Evolutionary conservation across 2,797 vertebrate species (phyloP).

Genomic region (Enteromius fasciolatus): DNA sequence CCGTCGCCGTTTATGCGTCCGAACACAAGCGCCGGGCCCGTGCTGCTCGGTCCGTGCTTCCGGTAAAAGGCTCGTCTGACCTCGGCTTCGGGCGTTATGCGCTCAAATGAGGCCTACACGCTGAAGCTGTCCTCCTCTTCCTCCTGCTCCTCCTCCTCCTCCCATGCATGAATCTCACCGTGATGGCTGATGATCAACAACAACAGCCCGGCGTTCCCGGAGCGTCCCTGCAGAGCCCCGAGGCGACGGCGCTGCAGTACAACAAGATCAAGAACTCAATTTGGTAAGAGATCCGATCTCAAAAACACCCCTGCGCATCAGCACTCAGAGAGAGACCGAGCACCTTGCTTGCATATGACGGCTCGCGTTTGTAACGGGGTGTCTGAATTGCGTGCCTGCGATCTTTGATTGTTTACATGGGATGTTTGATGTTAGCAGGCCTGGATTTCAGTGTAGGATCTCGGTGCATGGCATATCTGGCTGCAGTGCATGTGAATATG

Average conservation of each 20-base stretch:
- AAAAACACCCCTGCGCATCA: background rate
- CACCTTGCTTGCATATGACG: conserved; percentile 15
- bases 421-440: background rate
- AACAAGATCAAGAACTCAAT: conserved; percentile 98
- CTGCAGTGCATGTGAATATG: background rate
- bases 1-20: conserved; percentile 52
- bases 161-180: conserved; percentile 73
- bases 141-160: conserved; percentile 61
- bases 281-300: conserved; percentile 83
- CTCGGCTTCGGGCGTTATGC: conserved; percentile 63
- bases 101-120: conserved; percentile 89
- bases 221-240: conserved; percentile 83
- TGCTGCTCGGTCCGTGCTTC: conserved; percentile 19
- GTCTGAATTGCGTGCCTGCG: background rate
- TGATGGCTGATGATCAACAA: conserved; percentile 92
- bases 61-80: conserved; percentile 11
- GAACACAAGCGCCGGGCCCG: conserved; percentile 6
- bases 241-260: conserved; percentile 93
- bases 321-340: background rate
- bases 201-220: conserved; percentile 60
- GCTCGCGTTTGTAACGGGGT: background rate
- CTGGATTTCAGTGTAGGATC: background rate
- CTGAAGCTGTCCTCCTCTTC: conserved; percentile 74
- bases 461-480: background rate
- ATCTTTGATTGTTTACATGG: conserved; percentile 1